Conservation (phyloP, 2,113 vertebrate genomes). For the Corythaeola cristata region DNA sequence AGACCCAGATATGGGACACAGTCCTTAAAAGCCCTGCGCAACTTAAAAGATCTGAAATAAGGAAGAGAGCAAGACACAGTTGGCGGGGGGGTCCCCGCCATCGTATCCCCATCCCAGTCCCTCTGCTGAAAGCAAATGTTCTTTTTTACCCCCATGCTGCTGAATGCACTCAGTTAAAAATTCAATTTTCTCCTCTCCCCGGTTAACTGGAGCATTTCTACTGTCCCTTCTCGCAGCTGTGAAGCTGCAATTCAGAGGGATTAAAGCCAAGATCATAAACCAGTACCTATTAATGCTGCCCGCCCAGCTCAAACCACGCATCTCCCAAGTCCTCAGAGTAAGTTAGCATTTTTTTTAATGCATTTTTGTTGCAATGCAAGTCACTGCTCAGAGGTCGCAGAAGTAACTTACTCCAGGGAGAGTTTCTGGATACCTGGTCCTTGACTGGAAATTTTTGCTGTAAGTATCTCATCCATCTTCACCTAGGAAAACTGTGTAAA, state of each 20-base stretch:
- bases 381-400: rapidly evolving
- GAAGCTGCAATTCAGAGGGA: neutral
- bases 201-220: neutral
- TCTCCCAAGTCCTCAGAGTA: rapidly evolving
- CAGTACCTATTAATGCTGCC: neutral
- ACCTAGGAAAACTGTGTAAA: neutral
- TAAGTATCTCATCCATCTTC: neutral
- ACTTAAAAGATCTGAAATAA: conserved; percentile 10
- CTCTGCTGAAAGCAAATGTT: neutral
- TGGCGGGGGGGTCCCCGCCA: neutral
- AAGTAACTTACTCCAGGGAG: neutral
- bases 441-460: neutral
- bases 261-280: neutral
- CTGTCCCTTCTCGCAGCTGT: neutral
- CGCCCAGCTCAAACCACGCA: neutral
- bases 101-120: neutral
- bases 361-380: neutral
- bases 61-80: neutral
- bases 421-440: neutral
- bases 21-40: neutral
- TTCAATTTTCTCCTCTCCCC: neutral
- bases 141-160: neutral
- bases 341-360: neutral
- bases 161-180: neutral
- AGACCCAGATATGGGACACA: conserved; percentile 50